phyloP scores from a whole-genome alignment of 2,797 vertebrate species.

The Eulemur coronatus region DNA sequence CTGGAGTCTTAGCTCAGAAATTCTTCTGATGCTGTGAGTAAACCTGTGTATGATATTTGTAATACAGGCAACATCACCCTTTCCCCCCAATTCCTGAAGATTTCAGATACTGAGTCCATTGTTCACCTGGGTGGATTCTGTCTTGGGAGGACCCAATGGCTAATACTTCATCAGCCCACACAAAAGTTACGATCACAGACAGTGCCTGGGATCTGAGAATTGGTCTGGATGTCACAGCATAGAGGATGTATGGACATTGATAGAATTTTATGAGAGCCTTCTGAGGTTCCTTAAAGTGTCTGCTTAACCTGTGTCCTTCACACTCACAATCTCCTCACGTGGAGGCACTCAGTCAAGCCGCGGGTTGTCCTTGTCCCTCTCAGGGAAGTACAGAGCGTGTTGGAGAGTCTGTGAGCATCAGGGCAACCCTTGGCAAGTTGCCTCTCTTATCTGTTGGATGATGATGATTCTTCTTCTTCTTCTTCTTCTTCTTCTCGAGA shows the following conservation, averaged over 20 bases:
- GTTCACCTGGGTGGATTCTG: neutral
- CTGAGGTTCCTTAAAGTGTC: neutral
- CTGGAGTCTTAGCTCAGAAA: neutral
- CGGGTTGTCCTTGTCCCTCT: neutral
- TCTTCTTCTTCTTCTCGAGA: too few relatives aligned
- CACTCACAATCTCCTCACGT: rapidly evolving
- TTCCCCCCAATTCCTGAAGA: neutral
- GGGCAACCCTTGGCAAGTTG: neutral
- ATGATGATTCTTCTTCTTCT: too few relatives aligned
- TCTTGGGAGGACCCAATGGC: neutral
- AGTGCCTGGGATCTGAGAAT: neutral
- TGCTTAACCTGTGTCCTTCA: neutral
- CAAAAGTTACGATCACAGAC: neutral
- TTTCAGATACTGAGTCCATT: rapidly evolving
- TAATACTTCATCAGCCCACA: neutral
- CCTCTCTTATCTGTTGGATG: neutral
- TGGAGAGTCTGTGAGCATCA: neutral
- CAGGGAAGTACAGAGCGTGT: neutral
- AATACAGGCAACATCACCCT: too few relatives aligned
- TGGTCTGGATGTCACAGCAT: neutral
- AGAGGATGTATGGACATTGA: neutral
- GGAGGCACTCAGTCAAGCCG: neutral
- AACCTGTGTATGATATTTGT: neutral
- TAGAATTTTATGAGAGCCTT: neutral
- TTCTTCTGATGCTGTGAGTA: neutral